A percentile compares a stretch with the other conserved stretches of the same genome.
These are phyloP conservation scores for Agriopis marginaria DNA, from an alignment of 2,888 invertebrate genomes.

Conservation along the genomic window DNA sequence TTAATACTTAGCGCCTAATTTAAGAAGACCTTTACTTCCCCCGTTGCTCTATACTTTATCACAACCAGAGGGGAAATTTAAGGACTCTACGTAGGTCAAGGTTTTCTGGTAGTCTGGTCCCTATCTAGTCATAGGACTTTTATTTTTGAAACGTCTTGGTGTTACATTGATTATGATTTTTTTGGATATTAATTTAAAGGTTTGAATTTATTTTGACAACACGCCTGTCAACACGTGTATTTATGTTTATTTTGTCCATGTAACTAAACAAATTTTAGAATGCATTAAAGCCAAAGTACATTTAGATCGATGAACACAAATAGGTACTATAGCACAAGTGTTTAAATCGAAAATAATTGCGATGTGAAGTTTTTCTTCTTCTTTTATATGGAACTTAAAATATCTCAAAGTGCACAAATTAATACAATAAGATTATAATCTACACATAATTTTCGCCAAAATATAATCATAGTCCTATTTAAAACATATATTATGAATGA, in stretches of 20 bases:
- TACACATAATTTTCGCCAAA: no score
- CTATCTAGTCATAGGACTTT: conserved; percentile 72
- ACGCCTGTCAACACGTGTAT: background rate
- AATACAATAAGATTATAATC: no score
- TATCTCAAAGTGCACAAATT: no score
- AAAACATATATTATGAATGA: no score
- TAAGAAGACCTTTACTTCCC: conserved; percentile 54
- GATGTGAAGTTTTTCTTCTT: no score
- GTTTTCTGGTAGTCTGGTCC: conserved; percentile 60
- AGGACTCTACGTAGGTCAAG: conserved; percentile 44
- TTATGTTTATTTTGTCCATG: background rate
- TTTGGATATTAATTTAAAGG: conserved; percentile 42
- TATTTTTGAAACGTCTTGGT: conserved; percentile 75
- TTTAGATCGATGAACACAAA: no score
- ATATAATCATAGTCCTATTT: no score
- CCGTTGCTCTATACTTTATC: conserved; percentile 9
- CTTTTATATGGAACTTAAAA: no score
- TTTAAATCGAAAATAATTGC: no score
- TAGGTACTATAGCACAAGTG: no score
- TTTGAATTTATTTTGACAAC: conserved; percentile 59
- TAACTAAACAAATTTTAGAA: no score
- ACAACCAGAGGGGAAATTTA: conserved; percentile 24
- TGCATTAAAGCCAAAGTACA: no score
- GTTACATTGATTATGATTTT: conserved; percentile 82
- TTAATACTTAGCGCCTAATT: conserved; percentile 73